Evolutionary conservation across 2,113 vertebrate species (phyloP).

Genomic region (Loxodonta africana): DNA sequence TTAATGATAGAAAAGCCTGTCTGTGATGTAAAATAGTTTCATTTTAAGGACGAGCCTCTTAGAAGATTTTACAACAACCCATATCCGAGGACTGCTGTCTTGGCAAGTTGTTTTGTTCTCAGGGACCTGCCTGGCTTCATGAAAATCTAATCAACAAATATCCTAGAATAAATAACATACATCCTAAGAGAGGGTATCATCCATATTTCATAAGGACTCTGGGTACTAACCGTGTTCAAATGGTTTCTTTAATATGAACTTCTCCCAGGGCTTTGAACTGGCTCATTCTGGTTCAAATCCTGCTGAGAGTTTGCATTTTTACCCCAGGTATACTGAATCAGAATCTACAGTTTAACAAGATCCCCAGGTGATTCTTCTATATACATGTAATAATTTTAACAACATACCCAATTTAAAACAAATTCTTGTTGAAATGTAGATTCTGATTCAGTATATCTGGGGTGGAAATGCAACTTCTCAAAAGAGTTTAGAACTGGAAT

Average conservation of each 20-base stretch:
- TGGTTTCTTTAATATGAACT: neutral
- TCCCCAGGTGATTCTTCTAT: too few relatives aligned
- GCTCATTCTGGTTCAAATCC: too few relatives aligned
- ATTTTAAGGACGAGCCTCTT: neutral
- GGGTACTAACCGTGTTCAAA: neutral
- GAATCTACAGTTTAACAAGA: too few relatives aligned
- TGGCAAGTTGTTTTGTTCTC: neutral
- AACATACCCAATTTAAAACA: too few relatives aligned
- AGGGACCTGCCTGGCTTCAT: neutral
- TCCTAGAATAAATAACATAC: neutral
- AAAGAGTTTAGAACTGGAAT: too few relatives aligned
- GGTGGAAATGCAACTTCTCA: too few relatives aligned
- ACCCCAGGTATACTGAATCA: too few relatives aligned
- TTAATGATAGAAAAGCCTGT: neutral
- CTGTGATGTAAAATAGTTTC: neutral
- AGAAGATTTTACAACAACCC: neutral
- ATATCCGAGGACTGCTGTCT: neutral
- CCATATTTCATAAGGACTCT: neutral
- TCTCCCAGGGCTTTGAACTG: too few relatives aligned
- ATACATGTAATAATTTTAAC: too few relatives aligned
- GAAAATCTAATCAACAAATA: neutral
- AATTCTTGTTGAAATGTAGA: too few relatives aligned
- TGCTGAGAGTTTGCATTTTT: too few relatives aligned
- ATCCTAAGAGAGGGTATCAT: neutral
- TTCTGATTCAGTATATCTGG: too few relatives aligned